Conservation (phyloP, 2,797 vertebrate species). For the Micropoecilia bifurca region DNA sequence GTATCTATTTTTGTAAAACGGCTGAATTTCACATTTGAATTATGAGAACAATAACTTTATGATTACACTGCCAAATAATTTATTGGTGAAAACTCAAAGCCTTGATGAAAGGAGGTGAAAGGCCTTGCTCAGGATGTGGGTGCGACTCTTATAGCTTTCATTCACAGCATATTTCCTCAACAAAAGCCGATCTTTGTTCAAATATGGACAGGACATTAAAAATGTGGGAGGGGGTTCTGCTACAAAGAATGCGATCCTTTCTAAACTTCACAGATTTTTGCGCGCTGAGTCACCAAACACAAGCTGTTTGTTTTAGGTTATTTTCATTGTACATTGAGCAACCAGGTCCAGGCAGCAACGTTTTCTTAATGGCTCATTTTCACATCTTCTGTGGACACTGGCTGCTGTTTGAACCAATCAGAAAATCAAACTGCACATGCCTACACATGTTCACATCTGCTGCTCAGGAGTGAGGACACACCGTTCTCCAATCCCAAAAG, state of each 20-base stretch:
- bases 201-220: constrained; percentile 5
- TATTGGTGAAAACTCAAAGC: neutral
- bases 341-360: neutral
- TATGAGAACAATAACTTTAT: neutral
- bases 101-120: constrained; percentile 13
- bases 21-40: neutral
- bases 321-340: neutral
- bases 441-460: neutral
- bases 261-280: constrained; percentile 15
- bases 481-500: neutral
- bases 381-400: neutral
- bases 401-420: neutral
- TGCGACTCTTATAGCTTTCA: constrained; percentile 1
- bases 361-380: neutral
- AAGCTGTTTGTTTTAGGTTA: neutral
- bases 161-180: constrained; percentile 16
- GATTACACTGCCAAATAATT: neutral
- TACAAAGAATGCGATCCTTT: constrained; percentile 10
- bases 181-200: neutral
- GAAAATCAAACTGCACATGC: neutral
- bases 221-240: constrained; percentile 9
- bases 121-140: constrained; percentile 17
- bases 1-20: neutral
- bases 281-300: neutral
- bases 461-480: neutral